phyloP scores from a whole-genome alignment of 2,797 vertebrate species.

The Tadarida brasiliensis region DNA sequence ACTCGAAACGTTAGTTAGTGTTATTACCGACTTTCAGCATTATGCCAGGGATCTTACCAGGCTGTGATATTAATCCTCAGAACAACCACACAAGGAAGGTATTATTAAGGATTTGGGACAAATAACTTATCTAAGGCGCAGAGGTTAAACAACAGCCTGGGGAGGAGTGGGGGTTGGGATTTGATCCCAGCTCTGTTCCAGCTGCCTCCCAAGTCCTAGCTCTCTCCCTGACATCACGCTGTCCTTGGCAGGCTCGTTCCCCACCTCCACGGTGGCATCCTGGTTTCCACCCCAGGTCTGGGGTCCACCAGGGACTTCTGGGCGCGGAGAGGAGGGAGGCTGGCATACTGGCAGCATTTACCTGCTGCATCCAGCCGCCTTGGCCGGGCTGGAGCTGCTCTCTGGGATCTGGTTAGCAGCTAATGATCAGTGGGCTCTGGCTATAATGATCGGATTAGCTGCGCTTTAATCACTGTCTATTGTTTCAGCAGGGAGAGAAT shows the following conservation, averaged over 20 bases:
- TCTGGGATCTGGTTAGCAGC: conserved; percentile 79
- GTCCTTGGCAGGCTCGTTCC: conserved; percentile 21
- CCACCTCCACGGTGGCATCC: neutral
- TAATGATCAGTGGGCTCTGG: conserved; percentile 81
- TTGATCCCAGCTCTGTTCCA: neutral
- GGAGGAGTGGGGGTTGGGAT: neutral
- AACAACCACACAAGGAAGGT: conserved; percentile 62
- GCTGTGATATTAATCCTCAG: conserved; percentile 74
- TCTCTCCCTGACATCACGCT: neutral
- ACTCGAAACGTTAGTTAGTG: conserved; percentile 70
- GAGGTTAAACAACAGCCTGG: conserved; percentile 55
- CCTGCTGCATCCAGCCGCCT: conserved; percentile 58
- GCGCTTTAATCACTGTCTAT: conserved; percentile 86
- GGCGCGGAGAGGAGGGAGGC: neutral
- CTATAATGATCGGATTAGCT: conserved; percentile 83
- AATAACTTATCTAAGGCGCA: conserved; percentile 57
- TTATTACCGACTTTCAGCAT: conserved; percentile 63
- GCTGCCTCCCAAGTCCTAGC: neutral
- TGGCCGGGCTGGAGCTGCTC: conserved; percentile 52
- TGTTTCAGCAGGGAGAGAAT: conserved; percentile 85
- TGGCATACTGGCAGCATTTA: conserved; percentile 30
- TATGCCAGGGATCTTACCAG: conserved; percentile 62
- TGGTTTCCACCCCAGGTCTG: neutral
- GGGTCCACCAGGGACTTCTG: conserved; percentile 45
- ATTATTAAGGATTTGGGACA: conserved; percentile 73